These are phyloP conservation scores for Seriola quinqueradiata DNA, from an alignment of 2,113 vertebrate genomes.

Conservation along the genomic window DNA sequence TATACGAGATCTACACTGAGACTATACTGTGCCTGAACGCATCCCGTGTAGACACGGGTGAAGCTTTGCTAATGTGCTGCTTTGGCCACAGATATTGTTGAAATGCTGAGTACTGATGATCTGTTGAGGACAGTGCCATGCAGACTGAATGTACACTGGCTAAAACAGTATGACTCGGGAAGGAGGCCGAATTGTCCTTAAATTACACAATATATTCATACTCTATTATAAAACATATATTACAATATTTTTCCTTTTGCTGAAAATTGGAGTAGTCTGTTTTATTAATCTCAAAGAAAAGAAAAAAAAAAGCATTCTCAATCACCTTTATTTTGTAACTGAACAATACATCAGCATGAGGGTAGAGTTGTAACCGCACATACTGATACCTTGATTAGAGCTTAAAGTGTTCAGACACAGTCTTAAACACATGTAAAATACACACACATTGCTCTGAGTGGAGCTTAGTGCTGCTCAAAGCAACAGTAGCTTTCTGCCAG, in stretches of 20 bases:
- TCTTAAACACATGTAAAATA: background rate
- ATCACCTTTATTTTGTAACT: conserved; percentile 25
- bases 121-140: background rate
- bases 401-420: conserved; percentile 33
- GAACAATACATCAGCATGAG: conserved; percentile 37
- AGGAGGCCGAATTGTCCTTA: background rate
- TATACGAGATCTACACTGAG: too few relatives aligned
- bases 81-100: background rate
- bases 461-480: conserved; percentile 28
- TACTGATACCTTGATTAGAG: conserved; percentile 51
- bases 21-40: too few relatives aligned
- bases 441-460: background rate
- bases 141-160: background rate
- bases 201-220: background rate
- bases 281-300: conserved; percentile 2
- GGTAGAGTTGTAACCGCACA: conserved; percentile 26
- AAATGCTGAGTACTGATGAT: background rate
- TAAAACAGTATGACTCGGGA: background rate
- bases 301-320: conserved; percentile 35
- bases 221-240: background rate
- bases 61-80: background rate
- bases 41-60: too few relatives aligned
- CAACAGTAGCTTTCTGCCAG: background rate
- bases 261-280: background rate
- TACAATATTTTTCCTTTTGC: background rate